phyloP scores from a whole-genome alignment of 2,113 vertebrate species.

The Poecilia latipinna region DNA sequence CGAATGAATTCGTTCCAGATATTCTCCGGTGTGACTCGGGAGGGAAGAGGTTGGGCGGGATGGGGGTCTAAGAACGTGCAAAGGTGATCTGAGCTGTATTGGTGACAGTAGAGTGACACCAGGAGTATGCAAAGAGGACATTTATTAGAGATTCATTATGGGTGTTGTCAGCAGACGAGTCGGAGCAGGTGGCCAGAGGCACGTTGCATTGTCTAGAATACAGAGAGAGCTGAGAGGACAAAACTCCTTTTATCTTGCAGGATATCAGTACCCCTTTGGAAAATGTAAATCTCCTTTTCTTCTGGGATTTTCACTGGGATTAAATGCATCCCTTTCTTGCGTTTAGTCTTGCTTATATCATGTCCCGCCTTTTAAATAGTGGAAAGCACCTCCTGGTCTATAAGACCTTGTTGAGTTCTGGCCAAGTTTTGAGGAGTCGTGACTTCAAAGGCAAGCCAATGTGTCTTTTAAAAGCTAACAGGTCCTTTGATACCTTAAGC shows the following conservation, averaged over 20 bases:
- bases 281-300: slow-evolving; percentile 51
- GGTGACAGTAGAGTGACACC: slow-evolving; percentile 30
- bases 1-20: slow-evolving; percentile 70
- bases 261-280: slow-evolving; percentile 59
- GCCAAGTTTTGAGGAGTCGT: slow-evolving; percentile 37
- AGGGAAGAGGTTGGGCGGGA: slow-evolving; percentile 39
- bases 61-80: slow-evolving; percentile 10
- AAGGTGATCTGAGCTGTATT: slow-evolving; percentile 45
- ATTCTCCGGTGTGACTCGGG: slow-evolving; percentile 48
- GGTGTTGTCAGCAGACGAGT: slow-evolving; percentile 64
- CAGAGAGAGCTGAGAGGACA: slow-evolving; percentile 42
- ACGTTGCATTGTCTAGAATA: slow-evolving; percentile 69
- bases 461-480: slow-evolving; percentile 54
- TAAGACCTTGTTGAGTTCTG: slow-evolving; percentile 24
- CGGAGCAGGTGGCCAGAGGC: slow-evolving; percentile 71
- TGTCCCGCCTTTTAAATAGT: not conserved
- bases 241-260: slow-evolving; percentile 60
- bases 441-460: slow-evolving; percentile 62
- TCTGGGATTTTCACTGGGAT: slow-evolving; percentile 31
- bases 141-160: slow-evolving; percentile 60
- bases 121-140: slow-evolving; percentile 63
- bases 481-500: slow-evolving; percentile 60
- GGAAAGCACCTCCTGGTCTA: not conserved
- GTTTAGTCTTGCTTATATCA: not conserved
- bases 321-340: slow-evolving; percentile 33